phyloP scores from a whole-genome alignment of 92 coral and sea anemone species.

The Palythoa grandis region DNA sequence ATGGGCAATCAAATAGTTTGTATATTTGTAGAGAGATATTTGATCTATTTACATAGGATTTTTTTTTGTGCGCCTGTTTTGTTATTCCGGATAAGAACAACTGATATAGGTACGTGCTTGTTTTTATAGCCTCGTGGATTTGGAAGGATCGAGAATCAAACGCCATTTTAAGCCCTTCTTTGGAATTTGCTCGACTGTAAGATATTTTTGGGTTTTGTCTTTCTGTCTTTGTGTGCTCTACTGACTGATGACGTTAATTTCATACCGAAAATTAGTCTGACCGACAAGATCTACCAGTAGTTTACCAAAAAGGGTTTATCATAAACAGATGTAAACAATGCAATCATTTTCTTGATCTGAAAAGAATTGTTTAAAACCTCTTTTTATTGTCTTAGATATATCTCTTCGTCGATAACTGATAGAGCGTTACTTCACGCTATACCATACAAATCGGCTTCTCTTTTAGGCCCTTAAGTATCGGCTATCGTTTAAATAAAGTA shows the following conservation, averaged over 20 bases:
- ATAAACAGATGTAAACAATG: neutral
- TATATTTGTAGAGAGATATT: no score
- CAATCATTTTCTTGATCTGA: neutral
- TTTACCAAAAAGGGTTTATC: constrained; percentile 18
- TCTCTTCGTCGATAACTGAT: neutral
- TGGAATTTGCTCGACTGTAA: neutral
- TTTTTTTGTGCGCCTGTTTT: neutral
- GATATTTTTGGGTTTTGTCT: neutral
- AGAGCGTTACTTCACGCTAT: neutral
- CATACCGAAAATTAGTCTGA: neutral
- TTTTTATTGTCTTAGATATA: neutral
- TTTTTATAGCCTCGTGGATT: neutral
- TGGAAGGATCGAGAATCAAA: no score
- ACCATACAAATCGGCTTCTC: constrained; percentile 9
- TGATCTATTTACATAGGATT: no score
- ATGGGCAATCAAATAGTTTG: no score
- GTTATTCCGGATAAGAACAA: neutral
- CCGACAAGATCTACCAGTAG: neutral
- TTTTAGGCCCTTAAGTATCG: neutral
- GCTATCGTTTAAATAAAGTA: neutral
- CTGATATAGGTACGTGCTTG: neutral
- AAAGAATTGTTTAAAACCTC: neutral
- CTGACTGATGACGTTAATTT: neutral
- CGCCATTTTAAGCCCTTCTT: no score
- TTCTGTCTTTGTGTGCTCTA: neutral